Evolutionary conservation across 2,797 vertebrate species (phyloP).

Genomic region (Telmatherina bonti): DNA sequence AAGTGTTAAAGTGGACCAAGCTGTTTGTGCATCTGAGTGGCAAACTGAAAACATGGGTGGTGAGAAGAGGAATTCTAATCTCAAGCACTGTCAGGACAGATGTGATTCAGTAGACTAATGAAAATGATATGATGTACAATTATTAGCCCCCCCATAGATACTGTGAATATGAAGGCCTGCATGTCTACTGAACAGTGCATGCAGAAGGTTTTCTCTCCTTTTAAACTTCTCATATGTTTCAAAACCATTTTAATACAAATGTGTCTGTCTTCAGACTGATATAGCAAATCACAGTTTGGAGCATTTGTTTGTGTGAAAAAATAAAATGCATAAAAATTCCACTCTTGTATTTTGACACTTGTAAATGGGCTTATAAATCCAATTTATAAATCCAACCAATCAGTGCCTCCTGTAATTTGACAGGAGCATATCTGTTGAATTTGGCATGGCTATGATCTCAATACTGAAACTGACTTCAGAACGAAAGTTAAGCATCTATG

Average conservation of each 20-base stretch:
- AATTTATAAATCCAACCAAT: too few relatives aligned
- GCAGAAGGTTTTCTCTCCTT: background rate
- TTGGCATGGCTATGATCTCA: background rate
- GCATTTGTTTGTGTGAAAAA: background rate
- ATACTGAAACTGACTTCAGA: background rate
- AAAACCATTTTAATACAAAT: background rate
- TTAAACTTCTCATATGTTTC: background rate
- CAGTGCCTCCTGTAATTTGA: background rate
- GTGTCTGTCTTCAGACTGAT: background rate
- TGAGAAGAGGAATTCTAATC: constrained; percentile 45
- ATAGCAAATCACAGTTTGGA: background rate
- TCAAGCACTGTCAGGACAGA: constrained; percentile 25
- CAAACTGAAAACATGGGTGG: constrained; percentile 67
- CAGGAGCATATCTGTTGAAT: background rate
- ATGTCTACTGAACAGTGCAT: background rate
- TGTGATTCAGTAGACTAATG: background rate
- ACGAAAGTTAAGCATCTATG: background rate
- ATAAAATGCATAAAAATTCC: background rate
- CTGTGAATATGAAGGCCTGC: background rate
- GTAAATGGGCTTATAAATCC: too few relatives aligned
- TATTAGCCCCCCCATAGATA: constrained; percentile 3
- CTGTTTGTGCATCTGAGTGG: constrained; percentile 73
- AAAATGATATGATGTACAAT: constrained; percentile 20
- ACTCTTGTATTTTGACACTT: background rate
- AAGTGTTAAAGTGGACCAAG: constrained; percentile 70